These are phyloP conservation scores for Podabrus alpinus DNA, from an alignment of 2,888 invertebrate species.

Conservation along the genomic window DNA sequence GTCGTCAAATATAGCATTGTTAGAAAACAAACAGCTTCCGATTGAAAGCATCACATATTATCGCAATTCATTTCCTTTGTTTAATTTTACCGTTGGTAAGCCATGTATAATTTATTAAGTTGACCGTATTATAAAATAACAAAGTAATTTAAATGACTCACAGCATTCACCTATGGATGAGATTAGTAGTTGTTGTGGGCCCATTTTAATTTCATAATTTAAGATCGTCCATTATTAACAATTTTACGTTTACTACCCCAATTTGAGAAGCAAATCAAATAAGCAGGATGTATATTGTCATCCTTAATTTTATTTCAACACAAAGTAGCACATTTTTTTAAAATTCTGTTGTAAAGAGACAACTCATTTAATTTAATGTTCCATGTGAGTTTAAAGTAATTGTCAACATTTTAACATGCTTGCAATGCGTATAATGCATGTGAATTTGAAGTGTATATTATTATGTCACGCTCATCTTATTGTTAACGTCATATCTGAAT, in stretches of 20 bases:
- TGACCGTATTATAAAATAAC: conserved; percentile 6
- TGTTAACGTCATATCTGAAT: background rate
- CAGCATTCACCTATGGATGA: background rate
- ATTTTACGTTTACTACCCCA: background rate
- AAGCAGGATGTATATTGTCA: background rate
- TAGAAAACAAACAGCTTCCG: conserved; percentile 7
- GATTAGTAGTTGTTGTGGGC: background rate
- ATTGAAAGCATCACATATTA: conserved; percentile 8
- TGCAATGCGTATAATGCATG: background rate
- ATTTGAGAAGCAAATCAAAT: background rate
- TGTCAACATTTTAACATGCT: background rate
- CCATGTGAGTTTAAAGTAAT: background rate
- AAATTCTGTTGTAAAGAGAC: background rate
- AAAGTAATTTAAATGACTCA: background rate
- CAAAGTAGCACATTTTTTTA: background rate
- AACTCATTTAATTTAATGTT: background rate
- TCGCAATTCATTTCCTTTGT: conserved; percentile 15
- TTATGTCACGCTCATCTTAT: background rate
- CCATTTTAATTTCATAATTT: background rate
- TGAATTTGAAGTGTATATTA: background rate
- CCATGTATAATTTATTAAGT: conserved; percentile 13
- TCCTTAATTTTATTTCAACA: background rate
- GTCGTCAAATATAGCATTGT: conserved; percentile 13
- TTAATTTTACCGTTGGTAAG: conserved; percentile 6
- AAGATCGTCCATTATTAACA: background rate